A percentile compares a stretch with the other conserved stretches of the same genome.
Evolutionary conservation across 1,140 invertebrate genomes (phyloP).

Genomic region (Palaemon carinicauda): DNA sequence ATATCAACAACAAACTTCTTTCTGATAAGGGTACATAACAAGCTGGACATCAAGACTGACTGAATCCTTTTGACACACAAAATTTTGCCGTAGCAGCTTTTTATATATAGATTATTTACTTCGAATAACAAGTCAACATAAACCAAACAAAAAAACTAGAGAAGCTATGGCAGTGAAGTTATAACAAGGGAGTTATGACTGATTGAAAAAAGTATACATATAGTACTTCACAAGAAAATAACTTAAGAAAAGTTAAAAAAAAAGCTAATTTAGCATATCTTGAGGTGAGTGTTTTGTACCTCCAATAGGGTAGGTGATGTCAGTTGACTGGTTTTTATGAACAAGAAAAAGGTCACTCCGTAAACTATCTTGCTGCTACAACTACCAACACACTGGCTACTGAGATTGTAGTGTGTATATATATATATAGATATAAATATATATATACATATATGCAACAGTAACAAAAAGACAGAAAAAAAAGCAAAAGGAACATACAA

Average conservation of each 20-base stretch:
- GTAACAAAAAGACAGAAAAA: no score
- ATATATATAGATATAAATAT: no score
- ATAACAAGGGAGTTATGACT: no score
- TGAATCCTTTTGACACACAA: not conserved
- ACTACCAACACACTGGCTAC: constrained; percentile 28
- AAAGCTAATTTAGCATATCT: no score
- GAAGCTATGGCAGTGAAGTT: not conserved
- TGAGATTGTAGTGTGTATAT: not conserved
- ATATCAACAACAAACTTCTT: no score
- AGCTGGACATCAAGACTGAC: constrained; percentile 9
- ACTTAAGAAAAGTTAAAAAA: no score
- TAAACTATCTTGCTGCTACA: constrained; percentile 52
- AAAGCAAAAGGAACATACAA: no score
- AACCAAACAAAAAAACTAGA: not conserved
- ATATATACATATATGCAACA: no score
- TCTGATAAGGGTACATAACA: constrained; percentile 23
- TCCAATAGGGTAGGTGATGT: no score
- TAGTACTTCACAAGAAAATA: no score
- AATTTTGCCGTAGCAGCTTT: constrained; percentile 6
- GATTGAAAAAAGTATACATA: no score
- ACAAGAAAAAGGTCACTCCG: constrained; percentile 37
- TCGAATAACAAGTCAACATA: not conserved
- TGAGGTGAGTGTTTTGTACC: not conserved
- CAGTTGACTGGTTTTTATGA: not conserved
- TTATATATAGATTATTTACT: not conserved